phyloP scores from a whole-genome alignment of 1,140 invertebrate species.

The Drosophila persimilis region DNA sequence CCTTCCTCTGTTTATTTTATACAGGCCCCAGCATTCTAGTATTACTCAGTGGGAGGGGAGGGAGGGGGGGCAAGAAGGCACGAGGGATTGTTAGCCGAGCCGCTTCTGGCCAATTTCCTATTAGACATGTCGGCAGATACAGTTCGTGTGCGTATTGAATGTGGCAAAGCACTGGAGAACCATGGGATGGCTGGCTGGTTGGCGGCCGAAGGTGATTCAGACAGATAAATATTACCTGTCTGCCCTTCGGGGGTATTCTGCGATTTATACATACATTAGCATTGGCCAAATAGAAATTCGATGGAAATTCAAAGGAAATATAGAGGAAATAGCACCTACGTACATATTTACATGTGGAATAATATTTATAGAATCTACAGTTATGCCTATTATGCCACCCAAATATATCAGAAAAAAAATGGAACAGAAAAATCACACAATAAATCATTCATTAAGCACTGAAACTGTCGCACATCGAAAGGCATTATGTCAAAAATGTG shows the following conservation, averaged over 20 bases:
- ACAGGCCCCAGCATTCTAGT: conserved; percentile 47
- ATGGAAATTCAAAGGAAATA: conserved; percentile 21
- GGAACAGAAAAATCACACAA: conserved; percentile 1
- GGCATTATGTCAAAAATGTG: conserved; percentile 40
- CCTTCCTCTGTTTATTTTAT: conserved; percentile 75
- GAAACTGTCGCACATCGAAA: conserved; percentile 32
- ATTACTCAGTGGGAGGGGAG: conserved; percentile 17
- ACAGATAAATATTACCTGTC: conserved; percentile 42
- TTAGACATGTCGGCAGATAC: conserved; percentile 56
- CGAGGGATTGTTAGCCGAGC: conserved; percentile 24
- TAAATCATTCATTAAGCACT: conserved; percentile 49
- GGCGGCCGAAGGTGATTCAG: conserved; percentile 16
- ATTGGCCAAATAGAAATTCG: conserved; percentile 27
- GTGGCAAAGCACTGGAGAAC: conserved; percentile 1
- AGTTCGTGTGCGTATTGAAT: conserved; percentile 47
- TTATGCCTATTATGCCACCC: conserved; percentile 19
- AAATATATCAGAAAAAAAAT: conserved; percentile 27
- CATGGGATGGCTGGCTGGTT: neutral
- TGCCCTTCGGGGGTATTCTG: conserved; percentile 45
- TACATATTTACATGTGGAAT: neutral
- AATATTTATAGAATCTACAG: conserved; percentile 26
- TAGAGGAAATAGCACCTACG: conserved; percentile 1
- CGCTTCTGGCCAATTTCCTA: conserved; percentile 52
- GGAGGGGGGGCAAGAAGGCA: conserved; percentile 9
- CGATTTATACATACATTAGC: conserved; percentile 32